phyloP scores from a whole-genome alignment of 2,797 vertebrate genomes.

The Linurgus olivaceus region DNA sequence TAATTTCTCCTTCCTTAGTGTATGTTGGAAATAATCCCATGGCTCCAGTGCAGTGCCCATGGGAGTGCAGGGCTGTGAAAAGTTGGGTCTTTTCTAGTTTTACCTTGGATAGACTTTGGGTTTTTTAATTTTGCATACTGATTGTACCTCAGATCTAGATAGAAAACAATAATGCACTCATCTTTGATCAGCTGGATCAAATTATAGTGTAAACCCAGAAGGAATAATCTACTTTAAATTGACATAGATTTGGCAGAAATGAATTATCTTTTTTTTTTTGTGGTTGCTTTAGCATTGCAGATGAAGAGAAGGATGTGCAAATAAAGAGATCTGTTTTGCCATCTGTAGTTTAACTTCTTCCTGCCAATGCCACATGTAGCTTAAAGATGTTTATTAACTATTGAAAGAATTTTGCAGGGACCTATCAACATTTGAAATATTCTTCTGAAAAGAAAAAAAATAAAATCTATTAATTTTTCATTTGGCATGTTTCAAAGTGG shows the following conservation, averaged over 20 bases:
- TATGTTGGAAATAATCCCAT: background rate
- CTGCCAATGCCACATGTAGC: slow-evolving; percentile 68
- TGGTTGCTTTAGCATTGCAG: slow-evolving; percentile 65
- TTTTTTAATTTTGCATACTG: background rate
- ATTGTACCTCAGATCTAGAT: background rate
- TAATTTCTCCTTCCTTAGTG: background rate
- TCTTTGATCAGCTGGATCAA: slow-evolving; percentile 62
- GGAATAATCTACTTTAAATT: slow-evolving; percentile 60
- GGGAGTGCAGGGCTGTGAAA: background rate
- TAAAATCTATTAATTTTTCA: background rate
- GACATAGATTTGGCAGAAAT: slow-evolving; percentile 64
- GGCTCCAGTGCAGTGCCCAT: background rate
- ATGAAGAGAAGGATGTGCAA: slow-evolving; percentile 76
- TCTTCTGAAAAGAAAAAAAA: background rate
- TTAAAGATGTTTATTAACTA: slow-evolving; percentile 72
- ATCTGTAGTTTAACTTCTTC: slow-evolving; percentile 76
- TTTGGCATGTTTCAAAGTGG: background rate
- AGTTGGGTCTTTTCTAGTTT: background rate
- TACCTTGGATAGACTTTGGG: background rate
- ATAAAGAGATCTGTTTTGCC: slow-evolving; percentile 79
- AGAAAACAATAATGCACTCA: slow-evolving; percentile 20
- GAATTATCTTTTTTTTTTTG: background rate
- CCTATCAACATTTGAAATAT: slow-evolving; percentile 20
- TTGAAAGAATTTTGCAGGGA: background rate
- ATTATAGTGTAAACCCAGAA: slow-evolving; percentile 35